Evolutionary conservation across 1,140 invertebrate genomes (phyloP).

Genomic region (Drosophila repleta): DNA sequence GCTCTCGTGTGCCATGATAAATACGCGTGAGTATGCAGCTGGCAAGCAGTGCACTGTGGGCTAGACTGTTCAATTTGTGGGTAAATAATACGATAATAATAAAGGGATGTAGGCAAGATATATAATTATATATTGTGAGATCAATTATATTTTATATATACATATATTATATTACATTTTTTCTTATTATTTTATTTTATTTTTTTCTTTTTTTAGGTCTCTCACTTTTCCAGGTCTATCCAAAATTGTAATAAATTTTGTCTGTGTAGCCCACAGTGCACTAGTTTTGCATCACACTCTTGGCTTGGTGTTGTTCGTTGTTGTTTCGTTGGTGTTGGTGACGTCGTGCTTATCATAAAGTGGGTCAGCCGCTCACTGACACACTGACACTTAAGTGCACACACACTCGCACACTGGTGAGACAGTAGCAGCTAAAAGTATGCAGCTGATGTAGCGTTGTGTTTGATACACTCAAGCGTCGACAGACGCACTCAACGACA

Average conservation of each 20-base stretch:
- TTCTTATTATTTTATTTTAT: too few relatives aligned
- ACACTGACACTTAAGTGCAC: constrained; percentile 77
- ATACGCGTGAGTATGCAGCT: constrained; percentile 38
- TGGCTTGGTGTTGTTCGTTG: constrained; percentile 28
- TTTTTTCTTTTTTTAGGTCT: too few relatives aligned
- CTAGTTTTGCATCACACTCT: not conserved
- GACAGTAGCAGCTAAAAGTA: constrained; percentile 52
- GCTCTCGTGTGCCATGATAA: constrained; percentile 51
- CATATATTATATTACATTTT: too few relatives aligned
- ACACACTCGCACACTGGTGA: constrained; percentile 31
- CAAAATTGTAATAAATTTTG: too few relatives aligned
- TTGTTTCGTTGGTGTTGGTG: constrained; percentile 31
- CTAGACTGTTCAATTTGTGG: not conserved
- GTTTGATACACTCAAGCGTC: constrained; percentile 79
- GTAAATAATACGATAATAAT: too few relatives aligned
- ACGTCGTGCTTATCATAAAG: constrained; percentile 69
- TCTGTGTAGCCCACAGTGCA: not conserved
- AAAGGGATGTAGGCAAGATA: too few relatives aligned
- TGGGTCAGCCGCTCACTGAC: constrained; percentile 80
- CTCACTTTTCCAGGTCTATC: too few relatives aligned
- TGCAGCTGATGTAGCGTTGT: constrained; percentile 72
- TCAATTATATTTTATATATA: too few relatives aligned
- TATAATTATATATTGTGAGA: too few relatives aligned
- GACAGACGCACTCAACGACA: constrained; percentile 73
- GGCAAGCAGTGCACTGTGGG: constrained; percentile 1